Percentiles rank a stretch among this genome's conserved stretches.
These are phyloP conservation scores for Tragelaphus eurycerus DNA, from an alignment of 2,797 vertebrate genomes.

Conservation along the genomic window DNA sequence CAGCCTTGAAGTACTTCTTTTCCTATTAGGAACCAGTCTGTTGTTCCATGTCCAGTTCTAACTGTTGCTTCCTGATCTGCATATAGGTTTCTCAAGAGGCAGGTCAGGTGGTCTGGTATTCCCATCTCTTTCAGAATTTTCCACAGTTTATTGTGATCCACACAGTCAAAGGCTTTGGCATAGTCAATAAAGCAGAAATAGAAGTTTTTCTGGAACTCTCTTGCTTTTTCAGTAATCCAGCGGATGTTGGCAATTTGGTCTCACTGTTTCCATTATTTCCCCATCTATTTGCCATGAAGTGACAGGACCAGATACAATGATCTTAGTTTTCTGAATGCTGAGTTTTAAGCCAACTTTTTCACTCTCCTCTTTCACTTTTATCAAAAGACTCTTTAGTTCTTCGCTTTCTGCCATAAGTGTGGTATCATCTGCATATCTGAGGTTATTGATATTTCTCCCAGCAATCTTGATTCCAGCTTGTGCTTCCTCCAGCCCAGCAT, in stretches of 20 bases:
- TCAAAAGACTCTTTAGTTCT: not conserved
- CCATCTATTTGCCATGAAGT: not conserved
- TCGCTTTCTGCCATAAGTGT: not conserved
- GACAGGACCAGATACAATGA: not conserved
- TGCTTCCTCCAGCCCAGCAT: accelerated
- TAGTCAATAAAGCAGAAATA: too few relatives aligned
- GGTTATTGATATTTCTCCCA: not conserved
- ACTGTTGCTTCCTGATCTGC: not conserved
- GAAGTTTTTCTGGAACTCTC: too few relatives aligned
- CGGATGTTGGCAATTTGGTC: too few relatives aligned
- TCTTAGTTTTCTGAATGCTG: not conserved
- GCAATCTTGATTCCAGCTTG: not conserved
- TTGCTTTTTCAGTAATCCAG: too few relatives aligned
- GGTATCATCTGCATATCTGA: not conserved
- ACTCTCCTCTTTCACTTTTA: not conserved
- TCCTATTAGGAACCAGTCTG: not conserved
- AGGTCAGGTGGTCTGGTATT: not conserved
- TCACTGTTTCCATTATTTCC: not conserved
- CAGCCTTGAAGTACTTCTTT: not conserved
- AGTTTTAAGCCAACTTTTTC: not conserved
- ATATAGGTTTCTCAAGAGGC: not conserved
- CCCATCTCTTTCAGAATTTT: too few relatives aligned
- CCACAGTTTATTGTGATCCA: too few relatives aligned
- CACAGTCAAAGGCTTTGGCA: too few relatives aligned
- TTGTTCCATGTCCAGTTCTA: not conserved